Evolutionary conservation across 2,797 vertebrate species (phyloP).

Genomic region (Girardinus metallicus): DNA sequence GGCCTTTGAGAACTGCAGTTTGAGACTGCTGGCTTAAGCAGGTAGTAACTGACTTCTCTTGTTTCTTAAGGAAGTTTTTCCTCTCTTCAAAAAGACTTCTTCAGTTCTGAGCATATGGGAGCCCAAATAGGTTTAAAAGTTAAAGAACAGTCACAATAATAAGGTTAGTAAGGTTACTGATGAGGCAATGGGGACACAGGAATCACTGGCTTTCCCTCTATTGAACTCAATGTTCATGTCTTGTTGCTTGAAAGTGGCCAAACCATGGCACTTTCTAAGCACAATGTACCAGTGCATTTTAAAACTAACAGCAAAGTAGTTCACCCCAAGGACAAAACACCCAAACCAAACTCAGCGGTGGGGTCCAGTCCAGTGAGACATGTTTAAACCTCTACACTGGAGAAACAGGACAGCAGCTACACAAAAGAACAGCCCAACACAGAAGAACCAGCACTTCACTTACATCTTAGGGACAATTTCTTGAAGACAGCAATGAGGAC

Average conservation of each 20-base stretch:
- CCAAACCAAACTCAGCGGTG: neutral
- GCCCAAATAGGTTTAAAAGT: neutral
- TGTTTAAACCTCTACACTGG: neutral
- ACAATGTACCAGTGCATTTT: neutral
- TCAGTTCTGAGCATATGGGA: neutral
- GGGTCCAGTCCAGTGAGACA: neutral
- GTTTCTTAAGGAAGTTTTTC: neutral
- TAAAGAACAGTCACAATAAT: neutral
- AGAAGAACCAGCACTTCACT: neutral
- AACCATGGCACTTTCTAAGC: neutral
- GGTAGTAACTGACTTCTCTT: neutral
- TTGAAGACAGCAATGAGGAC: neutral
- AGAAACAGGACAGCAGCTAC: neutral
- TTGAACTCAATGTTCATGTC: neutral
- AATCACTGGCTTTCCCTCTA: neutral
- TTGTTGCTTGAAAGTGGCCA: neutral
- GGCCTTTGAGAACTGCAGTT: too few species aligned
- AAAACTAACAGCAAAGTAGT: neutral
- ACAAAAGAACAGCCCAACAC: neutral
- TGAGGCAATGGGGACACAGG: neutral
- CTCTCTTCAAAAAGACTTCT: neutral
- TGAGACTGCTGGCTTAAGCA: neutral
- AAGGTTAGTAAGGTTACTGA: neutral
- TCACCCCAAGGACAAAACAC: neutral
- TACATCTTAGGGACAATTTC: neutral